Conservation (phyloP, 2,888 invertebrate genomes). For the Eremobia ochroleuca region DNA sequence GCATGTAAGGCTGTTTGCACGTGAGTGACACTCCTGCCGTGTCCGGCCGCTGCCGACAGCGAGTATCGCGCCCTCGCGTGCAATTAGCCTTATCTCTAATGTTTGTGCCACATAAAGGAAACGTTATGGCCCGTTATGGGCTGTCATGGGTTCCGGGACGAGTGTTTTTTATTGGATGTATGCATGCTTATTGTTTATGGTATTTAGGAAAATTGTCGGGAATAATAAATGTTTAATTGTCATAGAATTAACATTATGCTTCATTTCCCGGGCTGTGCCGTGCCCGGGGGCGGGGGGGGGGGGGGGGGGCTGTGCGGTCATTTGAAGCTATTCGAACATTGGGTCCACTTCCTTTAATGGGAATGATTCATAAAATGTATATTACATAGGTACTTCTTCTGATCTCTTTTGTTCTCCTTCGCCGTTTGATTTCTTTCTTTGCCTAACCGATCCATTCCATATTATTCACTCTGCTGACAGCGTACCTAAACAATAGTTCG, state of each 20-base stretch:
- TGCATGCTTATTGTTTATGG: slow-evolving; percentile 63
- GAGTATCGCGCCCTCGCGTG: slow-evolving; percentile 63
- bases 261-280: not conserved
- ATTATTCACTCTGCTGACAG: not conserved
- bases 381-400: too few species aligned
- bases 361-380: not conserved
- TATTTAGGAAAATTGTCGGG: slow-evolving; percentile 40
- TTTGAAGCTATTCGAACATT: not conserved
- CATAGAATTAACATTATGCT: slow-evolving; percentile 46
- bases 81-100: slow-evolving; percentile 65
- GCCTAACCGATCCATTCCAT: not conserved
- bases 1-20: slow-evolving; percentile 53
- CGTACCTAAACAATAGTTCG: not conserved
- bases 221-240: slow-evolving; percentile 51
- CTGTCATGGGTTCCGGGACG: slow-evolving; percentile 51
- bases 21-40: slow-evolving; percentile 55
- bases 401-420: not conserved
- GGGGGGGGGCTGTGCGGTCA: not conserved
- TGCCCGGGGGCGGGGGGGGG: not conserved
- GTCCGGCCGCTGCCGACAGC: slow-evolving; percentile 58
- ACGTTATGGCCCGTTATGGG: slow-evolving; percentile 46
- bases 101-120: slow-evolving; percentile 57
- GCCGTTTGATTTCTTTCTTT: not conserved
- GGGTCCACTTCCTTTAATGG: not conserved
- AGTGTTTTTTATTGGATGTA: slow-evolving; percentile 57